Evolutionary conservation across 2,113 vertebrate species (phyloP), one percentile per base, ranked within the genome.

Genomic region (Alligator sinensis): DNA sequence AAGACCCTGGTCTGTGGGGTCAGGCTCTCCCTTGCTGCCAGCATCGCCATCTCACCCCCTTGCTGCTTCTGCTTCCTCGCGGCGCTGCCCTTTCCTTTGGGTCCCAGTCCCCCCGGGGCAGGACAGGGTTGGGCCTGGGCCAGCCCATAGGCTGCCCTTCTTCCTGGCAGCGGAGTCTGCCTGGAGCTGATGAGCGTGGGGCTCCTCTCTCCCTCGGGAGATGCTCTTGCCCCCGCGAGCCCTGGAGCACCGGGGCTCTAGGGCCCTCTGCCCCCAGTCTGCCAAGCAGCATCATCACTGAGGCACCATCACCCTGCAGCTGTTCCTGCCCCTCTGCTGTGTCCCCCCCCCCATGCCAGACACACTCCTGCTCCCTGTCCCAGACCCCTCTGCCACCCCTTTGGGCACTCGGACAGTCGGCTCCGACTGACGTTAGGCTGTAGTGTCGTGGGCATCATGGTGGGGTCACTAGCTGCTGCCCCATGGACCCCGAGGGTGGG

Each of bases 231-330:
- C 72, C 76, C 80, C 28, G 47, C 7, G 47, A 47, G 47, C 47
- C 64, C 63, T 18, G 9, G 6, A 21, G 5, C 54, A 30, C 9
- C 11, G 12, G 34, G 21, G 68, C 30, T 87, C 62, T 72, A 72
- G 95, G 86, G 89, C 77, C 93, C 84, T 79, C 34, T 38, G 63
- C 70, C 75, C 28, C 87, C 64, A 90, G 93, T 87, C 28, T 38
- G 62, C 66, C 18, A 78, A 19, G 64, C 30, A 70, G 54, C 70
- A 57, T 64, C 83, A 88, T 92, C 79, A 74, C 6, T 74, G 18
- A 13, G 30, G 21, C 70, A 4, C 11, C 70, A 8, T 24, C 2
- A 14, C 27, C 60, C 81, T 83, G 9, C 28, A 30, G 60, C 80
- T 89, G 64, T 70, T 96, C 90, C 22, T 27, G 24, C 57, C n/a